These are phyloP conservation scores for Tinea pellionella DNA, from an alignment of 2,888 invertebrate species.

Conservation along the genomic window DNA sequence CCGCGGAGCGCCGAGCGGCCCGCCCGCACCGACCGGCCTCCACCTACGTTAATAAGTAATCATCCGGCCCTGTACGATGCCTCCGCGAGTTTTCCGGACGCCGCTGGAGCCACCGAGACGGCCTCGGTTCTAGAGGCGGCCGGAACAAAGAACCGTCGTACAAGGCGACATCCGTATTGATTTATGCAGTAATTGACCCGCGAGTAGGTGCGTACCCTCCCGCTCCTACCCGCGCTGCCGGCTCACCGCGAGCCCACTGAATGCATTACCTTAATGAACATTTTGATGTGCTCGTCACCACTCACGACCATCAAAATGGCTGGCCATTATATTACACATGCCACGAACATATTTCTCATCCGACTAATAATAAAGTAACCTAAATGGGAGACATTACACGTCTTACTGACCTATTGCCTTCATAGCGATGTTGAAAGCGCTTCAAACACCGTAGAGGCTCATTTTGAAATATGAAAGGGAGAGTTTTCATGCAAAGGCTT, in stretches of 20 bases:
- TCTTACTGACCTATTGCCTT: constrained; percentile 38
- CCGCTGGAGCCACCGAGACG: constrained; percentile 58
- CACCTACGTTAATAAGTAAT: constrained; percentile 71
- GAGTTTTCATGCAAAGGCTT: constrained; percentile 26
- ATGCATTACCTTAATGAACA: constrained; percentile 9
- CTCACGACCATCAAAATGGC: background rate
- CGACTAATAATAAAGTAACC: background rate
- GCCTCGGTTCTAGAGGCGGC: constrained; percentile 55
- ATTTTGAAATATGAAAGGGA: constrained; percentile 37
- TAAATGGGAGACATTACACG: constrained; percentile 14
- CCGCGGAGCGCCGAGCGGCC: constrained; percentile 55
- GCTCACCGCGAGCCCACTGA: constrained; percentile 27
- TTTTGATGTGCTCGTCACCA: background rate
- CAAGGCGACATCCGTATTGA: constrained; percentile 56
- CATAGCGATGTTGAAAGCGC: constrained; percentile 19
- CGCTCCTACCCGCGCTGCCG: constrained; percentile 37
- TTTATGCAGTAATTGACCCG: constrained; percentile 62
- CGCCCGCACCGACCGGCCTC: constrained; percentile 60
- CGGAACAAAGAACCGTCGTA: constrained; percentile 61
- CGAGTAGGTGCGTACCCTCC: constrained; percentile 45
- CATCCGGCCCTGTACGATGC: constrained; percentile 63
- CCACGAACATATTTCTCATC: background rate
- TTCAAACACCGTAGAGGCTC: constrained; percentile 34
- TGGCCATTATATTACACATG: background rate
- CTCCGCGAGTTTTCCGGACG: constrained; percentile 64